Evolutionary conservation across 1,140 invertebrate species (phyloP).

Genomic region (Calliphora vicina): DNA sequence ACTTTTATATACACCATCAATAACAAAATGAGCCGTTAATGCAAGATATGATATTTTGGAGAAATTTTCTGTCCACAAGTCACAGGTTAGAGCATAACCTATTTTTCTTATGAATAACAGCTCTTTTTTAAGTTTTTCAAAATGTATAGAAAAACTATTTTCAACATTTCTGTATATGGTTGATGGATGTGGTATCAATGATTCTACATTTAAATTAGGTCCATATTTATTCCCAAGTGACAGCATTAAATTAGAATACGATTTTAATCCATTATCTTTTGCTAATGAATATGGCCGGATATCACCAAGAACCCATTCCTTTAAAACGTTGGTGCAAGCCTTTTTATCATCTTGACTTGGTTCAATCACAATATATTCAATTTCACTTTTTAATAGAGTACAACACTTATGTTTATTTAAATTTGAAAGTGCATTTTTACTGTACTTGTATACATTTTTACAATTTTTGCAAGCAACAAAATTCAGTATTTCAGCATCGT

Average conservation of each 20-base stretch:
- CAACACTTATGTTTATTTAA: conserved; percentile 19
- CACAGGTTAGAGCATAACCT: conserved; percentile 3
- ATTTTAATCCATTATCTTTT: conserved; percentile 9
- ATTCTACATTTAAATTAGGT: neutral
- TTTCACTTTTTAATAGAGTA: neutral
- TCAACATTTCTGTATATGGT: conserved; percentile 4
- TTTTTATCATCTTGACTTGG: neutral
- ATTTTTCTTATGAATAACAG: neutral
- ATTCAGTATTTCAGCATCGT: neutral
- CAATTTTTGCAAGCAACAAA: conserved; percentile 21
- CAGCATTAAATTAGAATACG: neutral
- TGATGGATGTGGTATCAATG: conserved; percentile 7
- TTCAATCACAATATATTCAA: neutral
- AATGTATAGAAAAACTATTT: neutral
- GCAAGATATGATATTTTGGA: conserved; percentile 10
- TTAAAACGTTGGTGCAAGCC: neutral
- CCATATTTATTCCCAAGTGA: conserved; percentile 6
- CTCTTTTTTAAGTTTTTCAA: conserved; percentile 6
- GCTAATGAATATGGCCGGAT: conserved; percentile 5
- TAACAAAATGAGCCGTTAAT: conserved; percentile 20
- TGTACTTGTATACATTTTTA: conserved; percentile 21
- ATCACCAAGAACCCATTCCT: neutral
- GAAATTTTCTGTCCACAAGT: conserved; percentile 22
- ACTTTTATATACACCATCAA: conserved; percentile 10
- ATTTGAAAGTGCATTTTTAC: conserved; percentile 18